These are phyloP conservation scores for Yasuhikotakia modesta DNA, from an alignment of 2,797 vertebrate species.

Conservation along the genomic window DNA sequence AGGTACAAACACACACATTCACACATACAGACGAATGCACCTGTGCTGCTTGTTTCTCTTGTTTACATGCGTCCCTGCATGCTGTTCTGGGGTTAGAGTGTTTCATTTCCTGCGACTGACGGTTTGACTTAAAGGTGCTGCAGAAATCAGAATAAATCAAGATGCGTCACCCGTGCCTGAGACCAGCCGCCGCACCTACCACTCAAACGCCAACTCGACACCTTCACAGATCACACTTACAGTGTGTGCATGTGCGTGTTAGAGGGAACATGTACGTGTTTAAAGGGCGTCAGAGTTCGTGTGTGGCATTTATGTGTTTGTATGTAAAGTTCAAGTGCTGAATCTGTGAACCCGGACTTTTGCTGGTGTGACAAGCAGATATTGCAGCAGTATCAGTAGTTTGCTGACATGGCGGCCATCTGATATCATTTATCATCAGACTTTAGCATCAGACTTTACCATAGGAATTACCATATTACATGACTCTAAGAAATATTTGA, in stretches of 20 bases:
- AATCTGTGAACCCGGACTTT: constrained; percentile 41
- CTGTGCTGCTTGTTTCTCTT: constrained; percentile 41
- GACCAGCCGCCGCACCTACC: constrained; percentile 59
- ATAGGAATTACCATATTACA: no score
- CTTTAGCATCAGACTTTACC: no score
- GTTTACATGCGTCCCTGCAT: constrained; percentile 41
- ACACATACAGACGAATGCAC: constrained; percentile 3
- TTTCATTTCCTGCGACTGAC: constrained; percentile 81
- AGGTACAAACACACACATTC: background rate
- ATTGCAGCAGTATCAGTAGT: constrained; percentile 33
- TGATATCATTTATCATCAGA: constrained; percentile 19
- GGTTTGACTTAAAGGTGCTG: constrained; percentile 58
- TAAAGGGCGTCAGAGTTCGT: constrained; percentile 17
- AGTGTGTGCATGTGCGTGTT: constrained; percentile 36
- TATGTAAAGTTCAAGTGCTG: constrained; percentile 1
- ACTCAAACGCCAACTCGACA: constrained; percentile 18
- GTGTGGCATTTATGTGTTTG: constrained; percentile 5
- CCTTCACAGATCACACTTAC: constrained; percentile 43
- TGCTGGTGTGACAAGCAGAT: no score
- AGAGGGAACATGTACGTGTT: constrained; percentile 53
- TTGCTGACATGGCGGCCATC: constrained; percentile 42
- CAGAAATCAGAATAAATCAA: constrained; percentile 65
- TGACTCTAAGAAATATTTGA: no score
- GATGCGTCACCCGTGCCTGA: constrained; percentile 60
- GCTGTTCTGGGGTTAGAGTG: constrained; percentile 65